Base-by-base conservation (phyloP, 2,888 invertebrate genomes). In the Amaurobius ferox region DNA sequence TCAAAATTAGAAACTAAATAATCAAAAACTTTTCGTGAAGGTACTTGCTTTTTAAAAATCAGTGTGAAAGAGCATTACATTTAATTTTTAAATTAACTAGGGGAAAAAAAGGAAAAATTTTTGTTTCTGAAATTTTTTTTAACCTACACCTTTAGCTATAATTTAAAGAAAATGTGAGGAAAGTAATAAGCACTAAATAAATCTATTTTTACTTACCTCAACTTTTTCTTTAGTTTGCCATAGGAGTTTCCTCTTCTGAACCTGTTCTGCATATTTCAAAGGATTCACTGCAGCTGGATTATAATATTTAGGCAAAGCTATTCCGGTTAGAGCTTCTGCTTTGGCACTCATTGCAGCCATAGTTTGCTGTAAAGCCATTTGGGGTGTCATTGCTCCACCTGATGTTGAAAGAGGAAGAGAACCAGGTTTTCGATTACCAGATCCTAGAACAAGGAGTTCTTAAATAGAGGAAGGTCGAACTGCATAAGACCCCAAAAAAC, bases 231-330 rank as follows among this genome's bases (percentile, higher is more conserved):
- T 96, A 1, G 95, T 94, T 30, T 90, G 67, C 98, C 98, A 98
- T 26, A 98, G 92, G 73, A 97, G 92, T 92, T 98, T 98, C 73
- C 98, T 93, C 91, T 98, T 97, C 91, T 98, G 96, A 88, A 97
- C 94, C 92, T 96, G 96, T 89, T 97, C 95, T 7, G 96, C 94
- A 90, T 97, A 96, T 90, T 96, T 95, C 87, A 95, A 94, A 55
- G 95, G 94, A 90, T 95, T 94, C n/a, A 95, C 94, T 26, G 94
- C 87, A 77, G 87, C 86, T 28, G 88, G 89, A 55, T 89, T 89
- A 74, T 88, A 89, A 70, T 88, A 89, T 68, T 88, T 89, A 1
- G 88, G 89, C 48, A 89, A 72, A 73, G 86, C 81, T 79, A 94
- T 77, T 5, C 93, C 93, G 19, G 93, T 92, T 78, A 92, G 86